Percentiles rank a stretch among this genome's conserved stretches.
phyloP scores from a whole-genome alignment of 2,113 vertebrate species.

The Oryzias celebensis region DNA sequence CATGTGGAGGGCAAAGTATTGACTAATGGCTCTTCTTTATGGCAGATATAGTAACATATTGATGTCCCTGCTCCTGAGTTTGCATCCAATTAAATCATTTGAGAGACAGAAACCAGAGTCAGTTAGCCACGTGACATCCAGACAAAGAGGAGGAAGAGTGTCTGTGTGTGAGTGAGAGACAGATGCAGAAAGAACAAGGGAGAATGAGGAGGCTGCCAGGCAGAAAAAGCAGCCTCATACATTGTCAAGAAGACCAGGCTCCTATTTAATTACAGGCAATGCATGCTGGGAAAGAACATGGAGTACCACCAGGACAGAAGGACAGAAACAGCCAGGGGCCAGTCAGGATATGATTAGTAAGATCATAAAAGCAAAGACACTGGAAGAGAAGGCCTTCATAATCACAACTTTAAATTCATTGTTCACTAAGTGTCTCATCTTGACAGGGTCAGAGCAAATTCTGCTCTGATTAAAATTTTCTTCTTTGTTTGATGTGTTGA shows the following conservation, averaged over 20 bases:
- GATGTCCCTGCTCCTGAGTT: conserved; percentile 70
- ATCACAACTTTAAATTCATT: conserved; percentile 63
- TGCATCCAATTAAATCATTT: conserved; percentile 80
- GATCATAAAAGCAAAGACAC: conserved; percentile 72
- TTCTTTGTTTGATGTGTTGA: conserved; percentile 38
- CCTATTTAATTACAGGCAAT: conserved; percentile 73
- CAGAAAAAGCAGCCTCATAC: conserved; percentile 57
- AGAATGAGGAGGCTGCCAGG: conserved; percentile 51
- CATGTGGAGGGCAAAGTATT: conserved; percentile 61
- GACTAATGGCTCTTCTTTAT: conserved; percentile 73
- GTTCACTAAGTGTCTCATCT: conserved; percentile 55
- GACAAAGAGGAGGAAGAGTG: conserved; percentile 30
- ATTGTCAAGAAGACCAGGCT: conserved; percentile 65
- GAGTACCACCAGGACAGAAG: conserved; percentile 66
- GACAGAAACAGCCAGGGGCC: conserved; percentile 68
- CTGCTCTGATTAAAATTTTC: conserved; percentile 63
- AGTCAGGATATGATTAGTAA: conserved; percentile 69
- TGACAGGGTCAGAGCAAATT: conserved; percentile 60
- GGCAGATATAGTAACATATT: conserved; percentile 75
- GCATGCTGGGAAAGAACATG: conserved; percentile 66
- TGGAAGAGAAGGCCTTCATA: conserved; percentile 53
- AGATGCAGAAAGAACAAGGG: conserved; percentile 15
- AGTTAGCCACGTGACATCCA: conserved; percentile 67
- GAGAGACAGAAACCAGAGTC: conserved; percentile 73
- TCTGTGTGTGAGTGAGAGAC: conserved; percentile 41